A percentile compares a stretch with the other conserved stretches of the same genome.
Evolutionary conservation across 2,888 invertebrate species (phyloP).

Genomic region (Apomyelois bistriatella): DNA sequence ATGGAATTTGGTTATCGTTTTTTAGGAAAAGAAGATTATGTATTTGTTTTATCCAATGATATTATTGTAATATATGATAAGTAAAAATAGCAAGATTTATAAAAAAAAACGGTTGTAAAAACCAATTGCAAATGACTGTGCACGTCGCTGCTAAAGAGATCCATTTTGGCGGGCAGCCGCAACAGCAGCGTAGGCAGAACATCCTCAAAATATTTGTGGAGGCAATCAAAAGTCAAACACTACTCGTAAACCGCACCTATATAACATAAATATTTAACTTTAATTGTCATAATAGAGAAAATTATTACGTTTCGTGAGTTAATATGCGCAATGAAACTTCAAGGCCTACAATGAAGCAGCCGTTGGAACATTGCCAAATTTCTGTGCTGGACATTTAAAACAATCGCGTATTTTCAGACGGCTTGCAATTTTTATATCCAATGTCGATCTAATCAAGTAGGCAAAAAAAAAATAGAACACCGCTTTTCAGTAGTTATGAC

Average conservation of each 20-base stretch:
- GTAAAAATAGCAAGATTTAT: too few relatives aligned
- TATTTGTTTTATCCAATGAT: too few relatives aligned
- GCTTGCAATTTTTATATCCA: constrained; percentile 36
- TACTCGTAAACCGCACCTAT: constrained; percentile 5
- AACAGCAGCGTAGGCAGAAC: too few relatives aligned
- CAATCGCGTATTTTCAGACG: constrained; percentile 51
- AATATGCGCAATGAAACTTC: constrained; percentile 41
- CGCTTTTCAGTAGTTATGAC: background rate
- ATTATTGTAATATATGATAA: too few relatives aligned
- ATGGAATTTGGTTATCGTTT: too few relatives aligned
- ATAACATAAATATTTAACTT: constrained; percentile 8
- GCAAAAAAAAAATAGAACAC: background rate
- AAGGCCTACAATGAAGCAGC: constrained; percentile 49
- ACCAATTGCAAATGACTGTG: too few relatives aligned
- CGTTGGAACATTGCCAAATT: constrained; percentile 50
- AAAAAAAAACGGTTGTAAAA: too few relatives aligned
- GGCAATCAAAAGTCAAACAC: constrained; percentile 11
- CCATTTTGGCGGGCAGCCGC: too few relatives aligned
- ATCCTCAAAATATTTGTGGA: background rate
- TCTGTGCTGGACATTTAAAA: constrained; percentile 43
- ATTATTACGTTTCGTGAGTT: constrained; percentile 39
- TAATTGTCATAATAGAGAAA: constrained; percentile 26
- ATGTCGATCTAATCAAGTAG: constrained; percentile 22
- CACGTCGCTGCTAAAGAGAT: too few relatives aligned
- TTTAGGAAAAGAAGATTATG: too few relatives aligned